A percentile compares a stretch with the other conserved stretches of the same genome.
These are phyloP conservation scores for Eulithis prunata DNA, from an alignment of 2,888 invertebrate genomes.

Conservation along the genomic window DNA sequence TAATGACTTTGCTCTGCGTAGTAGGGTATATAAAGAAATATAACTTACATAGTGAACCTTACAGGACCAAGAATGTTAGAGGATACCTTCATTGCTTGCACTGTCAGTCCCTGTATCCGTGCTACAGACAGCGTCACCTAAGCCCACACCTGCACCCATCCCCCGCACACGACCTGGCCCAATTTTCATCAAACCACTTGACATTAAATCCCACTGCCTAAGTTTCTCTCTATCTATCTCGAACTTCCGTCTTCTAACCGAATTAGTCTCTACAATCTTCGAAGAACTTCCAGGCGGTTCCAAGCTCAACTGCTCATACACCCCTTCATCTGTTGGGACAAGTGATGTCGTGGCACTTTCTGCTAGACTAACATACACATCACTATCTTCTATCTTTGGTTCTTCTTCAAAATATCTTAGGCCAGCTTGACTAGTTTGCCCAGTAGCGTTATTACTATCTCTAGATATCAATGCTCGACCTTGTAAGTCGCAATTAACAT, in stretches of 20 bases:
- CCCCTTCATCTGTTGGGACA: conserved; percentile 77
- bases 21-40: conserved; percentile 59
- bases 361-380: conserved; percentile 81
- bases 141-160: conserved; percentile 63
- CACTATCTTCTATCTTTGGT: conserved; percentile 74
- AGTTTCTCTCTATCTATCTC: conserved; percentile 93
- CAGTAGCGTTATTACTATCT: conserved; percentile 43
- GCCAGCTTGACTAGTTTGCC: conserved; percentile 42
- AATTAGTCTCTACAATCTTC: conserved; percentile 30
- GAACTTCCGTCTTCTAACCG: conserved; percentile 71
- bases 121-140: conserved; percentile 68
- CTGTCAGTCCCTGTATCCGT: conserved; percentile 75
- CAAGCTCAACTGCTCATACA: conserved; percentile 83
- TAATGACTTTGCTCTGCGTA: conserved; percentile 77
- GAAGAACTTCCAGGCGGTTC: conserved; percentile 59
- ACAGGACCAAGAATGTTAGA: conserved; percentile 78
- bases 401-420: conserved; percentile 53
- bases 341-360: conserved; percentile 57
- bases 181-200: conserved; percentile 89
- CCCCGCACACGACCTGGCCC: conserved; percentile 73
- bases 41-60: conserved; percentile 79
- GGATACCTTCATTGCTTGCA: conserved; percentile 82
- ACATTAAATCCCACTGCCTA: conserved; percentile 95
- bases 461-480: conserved; percentile 69
- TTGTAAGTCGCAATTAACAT: conserved; percentile 90